Conservation (phyloP, 2,888 invertebrate species). For the Phania funesta region DNA sequence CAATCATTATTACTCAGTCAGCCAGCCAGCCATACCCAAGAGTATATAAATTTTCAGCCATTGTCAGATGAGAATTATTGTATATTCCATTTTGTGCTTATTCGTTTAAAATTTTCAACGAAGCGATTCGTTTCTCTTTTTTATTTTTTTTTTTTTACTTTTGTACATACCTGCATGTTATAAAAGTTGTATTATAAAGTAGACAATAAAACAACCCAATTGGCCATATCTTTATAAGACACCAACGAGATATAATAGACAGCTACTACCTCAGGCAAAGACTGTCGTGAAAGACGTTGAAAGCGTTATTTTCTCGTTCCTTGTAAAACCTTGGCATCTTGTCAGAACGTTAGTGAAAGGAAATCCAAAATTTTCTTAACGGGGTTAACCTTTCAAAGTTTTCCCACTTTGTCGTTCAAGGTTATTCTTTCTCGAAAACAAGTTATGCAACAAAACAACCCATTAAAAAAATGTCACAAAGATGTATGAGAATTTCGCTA, state of each 20-base stretch:
- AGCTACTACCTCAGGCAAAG: no score
- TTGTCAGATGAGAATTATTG: slow-evolving; percentile 62
- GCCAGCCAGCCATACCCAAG: slow-evolving; percentile 42
- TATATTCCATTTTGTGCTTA: slow-evolving; percentile 52
- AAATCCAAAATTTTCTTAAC: no score
- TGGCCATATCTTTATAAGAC: not conserved
- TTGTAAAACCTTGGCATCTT: no score
- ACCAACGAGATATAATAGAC: no score
- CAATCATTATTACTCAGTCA: slow-evolving; percentile 11
- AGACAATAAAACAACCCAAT: slow-evolving; percentile 5
- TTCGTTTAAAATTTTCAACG: slow-evolving; percentile 45
- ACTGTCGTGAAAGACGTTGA: no score
- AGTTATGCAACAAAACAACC: no score
- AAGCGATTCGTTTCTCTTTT: slow-evolving; percentile 35
- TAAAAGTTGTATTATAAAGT: slow-evolving; percentile 32
- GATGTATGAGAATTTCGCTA: not conserved
- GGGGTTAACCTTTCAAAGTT: no score
- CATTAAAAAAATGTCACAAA: no score
- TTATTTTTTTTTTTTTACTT: slow-evolving; percentile 1
- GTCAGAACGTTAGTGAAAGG: no score
- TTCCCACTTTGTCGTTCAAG: no score
- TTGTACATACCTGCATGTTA: not conserved
- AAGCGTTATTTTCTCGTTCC: no score
- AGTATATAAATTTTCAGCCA: slow-evolving; percentile 44
- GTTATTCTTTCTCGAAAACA: no score